A percentile compares a stretch with the other conserved stretches of the same genome.
phyloP scores from a whole-genome alignment of 2,888 invertebrate species.

The Synanthedon tipuliformis region DNA sequence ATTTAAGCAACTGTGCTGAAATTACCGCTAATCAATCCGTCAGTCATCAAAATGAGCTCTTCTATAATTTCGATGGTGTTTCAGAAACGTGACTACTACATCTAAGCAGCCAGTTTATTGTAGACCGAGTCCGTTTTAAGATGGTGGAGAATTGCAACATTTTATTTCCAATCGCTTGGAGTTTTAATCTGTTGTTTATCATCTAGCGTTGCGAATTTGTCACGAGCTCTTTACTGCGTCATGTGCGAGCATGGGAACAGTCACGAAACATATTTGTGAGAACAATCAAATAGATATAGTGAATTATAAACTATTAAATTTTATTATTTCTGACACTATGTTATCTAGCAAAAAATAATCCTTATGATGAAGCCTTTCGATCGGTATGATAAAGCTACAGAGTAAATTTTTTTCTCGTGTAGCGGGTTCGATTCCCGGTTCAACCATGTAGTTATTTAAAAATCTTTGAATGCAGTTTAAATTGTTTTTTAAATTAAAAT shows the following conservation, averaged over 20 bases:
- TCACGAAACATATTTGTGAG: slow-evolving; percentile 24
- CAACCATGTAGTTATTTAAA: too few relatives aligned
- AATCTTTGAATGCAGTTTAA: too few relatives aligned
- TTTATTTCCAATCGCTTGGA: not conserved
- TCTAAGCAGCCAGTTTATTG: slow-evolving; percentile 37
- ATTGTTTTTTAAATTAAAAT: too few relatives aligned
- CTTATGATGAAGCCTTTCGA: too few relatives aligned
- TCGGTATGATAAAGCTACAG: too few relatives aligned
- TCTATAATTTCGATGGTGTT: slow-evolving; percentile 1
- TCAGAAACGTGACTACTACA: slow-evolving; percentile 42
- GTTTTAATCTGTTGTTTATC: not conserved
- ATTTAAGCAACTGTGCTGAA: not conserved
- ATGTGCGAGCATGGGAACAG: slow-evolving; percentile 11
- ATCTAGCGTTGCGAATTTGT: slow-evolving; percentile 23
- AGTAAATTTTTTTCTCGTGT: too few relatives aligned
- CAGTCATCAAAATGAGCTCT: not conserved
- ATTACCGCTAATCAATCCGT: not conserved
- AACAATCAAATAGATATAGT: too few relatives aligned
- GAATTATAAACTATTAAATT: too few relatives aligned
- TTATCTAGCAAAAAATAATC: too few relatives aligned
- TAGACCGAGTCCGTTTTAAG: slow-evolving; percentile 28
- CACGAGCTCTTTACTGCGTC: slow-evolving; percentile 21
- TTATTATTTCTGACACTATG: too few relatives aligned
- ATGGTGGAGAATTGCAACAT: slow-evolving; percentile 2
- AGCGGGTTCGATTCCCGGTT: too few relatives aligned